These are phyloP conservation scores for Lasioglossum villosulum DNA, from an alignment of 2,888 invertebrate species.

Conservation along the genomic window DNA sequence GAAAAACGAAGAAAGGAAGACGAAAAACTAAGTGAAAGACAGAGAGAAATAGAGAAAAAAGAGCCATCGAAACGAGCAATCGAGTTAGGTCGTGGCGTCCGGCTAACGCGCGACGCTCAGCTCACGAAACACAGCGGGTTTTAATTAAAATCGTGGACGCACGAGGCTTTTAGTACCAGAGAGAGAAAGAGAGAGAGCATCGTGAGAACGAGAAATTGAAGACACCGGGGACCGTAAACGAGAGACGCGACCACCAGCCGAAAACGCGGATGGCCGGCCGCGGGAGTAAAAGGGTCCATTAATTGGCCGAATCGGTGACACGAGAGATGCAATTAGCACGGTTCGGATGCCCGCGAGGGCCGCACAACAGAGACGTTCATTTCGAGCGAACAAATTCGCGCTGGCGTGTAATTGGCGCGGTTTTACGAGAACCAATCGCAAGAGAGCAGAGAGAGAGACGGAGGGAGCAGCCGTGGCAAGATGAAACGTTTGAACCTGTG, in stretches of 20 bases:
- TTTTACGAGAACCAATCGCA: slow-evolving; percentile 12
- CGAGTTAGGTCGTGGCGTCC: slow-evolving; percentile 44
- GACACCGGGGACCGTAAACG: slow-evolving; percentile 1
- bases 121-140: slow-evolving; percentile 68
- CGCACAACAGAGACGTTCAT: slow-evolving; percentile 38
- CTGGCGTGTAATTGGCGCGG: slow-evolving; percentile 48
- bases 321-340: slow-evolving; percentile 42
- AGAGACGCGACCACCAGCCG: neutral
- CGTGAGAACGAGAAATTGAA: slow-evolving; percentile 69
- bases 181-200: neutral
- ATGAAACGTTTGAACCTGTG: slow-evolving; percentile 26
- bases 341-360: neutral
- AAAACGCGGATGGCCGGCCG: slow-evolving; percentile 18
- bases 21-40: neutral
- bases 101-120: slow-evolving; percentile 48
- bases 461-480: neutral
- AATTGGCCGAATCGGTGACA: slow-evolving; percentile 52
- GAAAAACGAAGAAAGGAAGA: neutral
- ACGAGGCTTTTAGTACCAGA: neutral
- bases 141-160: slow-evolving; percentile 71
- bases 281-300: slow-evolving; percentile 30
- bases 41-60: neutral
- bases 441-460: neutral
- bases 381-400: slow-evolving; percentile 43
- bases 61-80: slow-evolving; percentile 27